Conservation (phyloP, 2,797 vertebrate genomes). For the Anas capensis region DNA sequence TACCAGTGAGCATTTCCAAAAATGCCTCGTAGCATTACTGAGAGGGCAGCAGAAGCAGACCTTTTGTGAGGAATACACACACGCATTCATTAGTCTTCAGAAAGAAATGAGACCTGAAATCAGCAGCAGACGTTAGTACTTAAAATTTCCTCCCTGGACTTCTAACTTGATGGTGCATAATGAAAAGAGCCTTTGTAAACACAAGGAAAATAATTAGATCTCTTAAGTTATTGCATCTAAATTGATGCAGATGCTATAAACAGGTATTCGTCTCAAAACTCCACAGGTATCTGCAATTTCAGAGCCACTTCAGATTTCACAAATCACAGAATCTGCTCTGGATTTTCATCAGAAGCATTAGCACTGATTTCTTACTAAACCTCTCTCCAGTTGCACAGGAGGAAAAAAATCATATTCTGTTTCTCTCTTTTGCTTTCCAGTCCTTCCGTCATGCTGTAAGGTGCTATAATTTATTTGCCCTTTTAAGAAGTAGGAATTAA, state of each 20-base stretch:
- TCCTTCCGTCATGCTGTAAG: background rate
- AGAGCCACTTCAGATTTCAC: slow-evolving; percentile 3
- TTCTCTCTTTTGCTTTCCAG: background rate
- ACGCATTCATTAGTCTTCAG: background rate
- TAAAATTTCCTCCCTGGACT: background rate
- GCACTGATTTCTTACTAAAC: background rate
- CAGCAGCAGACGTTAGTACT: background rate
- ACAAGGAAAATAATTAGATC: slow-evolving; percentile 34
- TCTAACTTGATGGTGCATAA: background rate
- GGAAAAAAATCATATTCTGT: slow-evolving; percentile 3
- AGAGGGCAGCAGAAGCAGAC: background rate
- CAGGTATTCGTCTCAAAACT: slow-evolving; percentile 1
- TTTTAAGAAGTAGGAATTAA: slow-evolving; percentile 40
- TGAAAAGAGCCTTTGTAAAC: background rate
- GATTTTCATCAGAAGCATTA: slow-evolving; percentile 27
- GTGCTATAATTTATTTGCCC: slow-evolving; percentile 29
- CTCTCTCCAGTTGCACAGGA: background rate
- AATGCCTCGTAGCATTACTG: background rate
- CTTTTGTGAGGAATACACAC: background rate
- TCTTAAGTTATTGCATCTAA: slow-evolving; percentile 11
- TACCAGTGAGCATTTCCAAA: background rate
- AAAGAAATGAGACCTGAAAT: background rate
- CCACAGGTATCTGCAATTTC: slow-evolving; percentile 15
- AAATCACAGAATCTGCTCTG: slow-evolving; percentile 12
- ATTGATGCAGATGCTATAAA: background rate